These are phyloP conservation scores for Dromaius novaehollandiae DNA, from an alignment of 2,113 vertebrate species.

Conservation along the genomic window DNA sequence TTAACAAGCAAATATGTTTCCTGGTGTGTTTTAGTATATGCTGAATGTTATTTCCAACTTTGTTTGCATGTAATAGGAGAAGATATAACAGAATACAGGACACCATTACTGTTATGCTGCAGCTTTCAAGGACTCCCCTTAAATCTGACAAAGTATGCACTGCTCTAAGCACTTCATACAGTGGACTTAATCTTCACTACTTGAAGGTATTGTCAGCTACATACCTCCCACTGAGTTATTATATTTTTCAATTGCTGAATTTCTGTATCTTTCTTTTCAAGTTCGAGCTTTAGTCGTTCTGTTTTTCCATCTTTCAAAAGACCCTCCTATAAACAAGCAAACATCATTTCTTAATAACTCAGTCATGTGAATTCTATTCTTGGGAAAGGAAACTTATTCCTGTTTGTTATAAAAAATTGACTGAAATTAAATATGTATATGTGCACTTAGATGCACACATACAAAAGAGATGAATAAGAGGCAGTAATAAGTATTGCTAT, in stretches of 20 bases:
- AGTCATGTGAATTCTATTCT: neutral
- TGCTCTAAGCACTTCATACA: neutral
- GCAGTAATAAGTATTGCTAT: neutral
- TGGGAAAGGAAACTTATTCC: neutral
- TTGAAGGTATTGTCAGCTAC: slow-evolving; percentile 35
- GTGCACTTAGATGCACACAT: neutral
- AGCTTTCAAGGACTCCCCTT: neutral
- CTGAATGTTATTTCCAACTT: neutral
- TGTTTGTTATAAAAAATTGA: neutral
- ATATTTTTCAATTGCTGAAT: slow-evolving; percentile 86
- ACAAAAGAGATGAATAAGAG: neutral
- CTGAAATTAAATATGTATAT: neutral
- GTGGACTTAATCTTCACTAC: neutral
- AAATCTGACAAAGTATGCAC: neutral
- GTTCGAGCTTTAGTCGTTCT: slow-evolving; percentile 88
- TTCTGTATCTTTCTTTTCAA: slow-evolving; percentile 93
- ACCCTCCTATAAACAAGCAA: slow-evolving; percentile 61
- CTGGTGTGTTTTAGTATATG: neutral
- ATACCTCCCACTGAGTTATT: slow-evolving; percentile 90
- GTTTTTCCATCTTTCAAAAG: slow-evolving; percentile 82
- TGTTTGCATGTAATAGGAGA: neutral
- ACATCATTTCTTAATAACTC: neutral
- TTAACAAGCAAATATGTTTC: fast-evolving
- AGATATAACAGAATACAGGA: neutral
- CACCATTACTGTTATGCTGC: neutral